phyloP scores from a whole-genome alignment of 1,140 invertebrate species.

The Hypothenemus hampei region DNA sequence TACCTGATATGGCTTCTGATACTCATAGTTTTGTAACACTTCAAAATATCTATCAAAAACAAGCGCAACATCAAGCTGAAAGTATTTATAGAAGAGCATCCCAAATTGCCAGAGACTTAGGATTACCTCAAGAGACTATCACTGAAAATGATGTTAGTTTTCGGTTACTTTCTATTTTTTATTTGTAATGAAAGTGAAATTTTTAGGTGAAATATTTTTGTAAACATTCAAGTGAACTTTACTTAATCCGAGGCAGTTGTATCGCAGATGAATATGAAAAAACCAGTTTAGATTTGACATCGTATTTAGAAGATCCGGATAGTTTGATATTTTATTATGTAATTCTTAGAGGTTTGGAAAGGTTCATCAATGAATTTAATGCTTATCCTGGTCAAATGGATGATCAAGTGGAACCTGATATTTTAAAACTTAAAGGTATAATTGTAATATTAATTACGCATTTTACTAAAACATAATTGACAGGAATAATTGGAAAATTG shows the following conservation, averaged over 20 bases:
- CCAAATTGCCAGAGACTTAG: conserved; percentile 70
- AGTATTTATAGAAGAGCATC: conserved; percentile 75
- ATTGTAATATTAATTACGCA: not conserved
- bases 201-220: conserved; percentile 68
- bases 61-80: conserved; percentile 78
- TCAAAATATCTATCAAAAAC: conserved; percentile 83
- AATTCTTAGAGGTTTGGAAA: conserved; percentile 82
- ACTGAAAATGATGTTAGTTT: conserved; percentile 61
- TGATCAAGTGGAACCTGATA: conserved; percentile 59
- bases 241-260: conserved; percentile 73
- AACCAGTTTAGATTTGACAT: conserved; percentile 35
- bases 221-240: conserved; percentile 75
- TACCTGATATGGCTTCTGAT: conserved; percentile 98
- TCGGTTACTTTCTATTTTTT: not conserved
- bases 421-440: conserved; percentile 38
- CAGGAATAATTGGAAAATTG: conserved; percentile 53
- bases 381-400: conserved; percentile 86
- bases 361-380: conserved; percentile 84
- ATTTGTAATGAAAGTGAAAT: not conserved
- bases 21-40: conserved; percentile 87
- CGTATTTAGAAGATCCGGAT: conserved; percentile 67
- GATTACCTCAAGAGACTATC: conserved; percentile 66
- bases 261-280: conserved; percentile 70
- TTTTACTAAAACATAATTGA: conserved; percentile 13
- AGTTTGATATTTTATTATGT: conserved; percentile 88